Percentiles rank a stretch among this genome's conserved stretches.
Evolutionary conservation across 1,140 invertebrate species (phyloP).

Genomic region (Leptonema lineaticorne): DNA sequence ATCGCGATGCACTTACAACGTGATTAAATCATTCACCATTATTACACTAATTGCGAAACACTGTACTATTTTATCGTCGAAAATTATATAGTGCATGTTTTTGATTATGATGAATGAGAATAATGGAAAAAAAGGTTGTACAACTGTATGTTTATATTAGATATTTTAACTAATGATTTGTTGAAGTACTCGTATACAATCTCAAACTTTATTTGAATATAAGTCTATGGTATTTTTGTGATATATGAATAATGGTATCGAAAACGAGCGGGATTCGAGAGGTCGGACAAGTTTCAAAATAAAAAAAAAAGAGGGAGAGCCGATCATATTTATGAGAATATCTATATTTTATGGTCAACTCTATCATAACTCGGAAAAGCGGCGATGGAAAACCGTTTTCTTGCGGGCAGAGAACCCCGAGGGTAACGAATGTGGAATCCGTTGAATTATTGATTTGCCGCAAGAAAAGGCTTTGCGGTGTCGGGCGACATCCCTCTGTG

Average conservation of each 20-base stretch:
- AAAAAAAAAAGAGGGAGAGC: no score
- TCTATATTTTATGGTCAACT: constrained; percentile 7
- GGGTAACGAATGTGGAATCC: neutral
- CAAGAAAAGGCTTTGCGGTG: constrained; percentile 23
- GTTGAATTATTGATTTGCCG: constrained; percentile 34
- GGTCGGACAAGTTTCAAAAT: no score
- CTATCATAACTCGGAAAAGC: constrained; percentile 7
- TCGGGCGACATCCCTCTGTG: constrained; percentile 24
- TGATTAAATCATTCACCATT: constrained; percentile 1
- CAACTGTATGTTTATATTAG: no score
- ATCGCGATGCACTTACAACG: neutral
- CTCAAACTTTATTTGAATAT: no score
- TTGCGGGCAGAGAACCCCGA: neutral
- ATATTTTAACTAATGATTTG: no score
- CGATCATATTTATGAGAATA: constrained; percentile 4
- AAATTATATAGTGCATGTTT: neutral
- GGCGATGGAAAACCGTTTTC: neutral
- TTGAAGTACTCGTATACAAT: no score
- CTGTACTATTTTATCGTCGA: constrained; percentile 5
- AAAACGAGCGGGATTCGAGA: no score
- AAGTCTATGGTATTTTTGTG: no score
- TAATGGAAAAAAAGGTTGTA: neutral
- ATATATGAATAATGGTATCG: no score
- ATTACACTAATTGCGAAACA: constrained; percentile 2
- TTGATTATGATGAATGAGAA: neutral